Percentiles rank a stretch among this genome's conserved stretches.
phyloP scores from a whole-genome alignment of 2,113 vertebrate species.

The Phylloscopus trochiloides region DNA sequence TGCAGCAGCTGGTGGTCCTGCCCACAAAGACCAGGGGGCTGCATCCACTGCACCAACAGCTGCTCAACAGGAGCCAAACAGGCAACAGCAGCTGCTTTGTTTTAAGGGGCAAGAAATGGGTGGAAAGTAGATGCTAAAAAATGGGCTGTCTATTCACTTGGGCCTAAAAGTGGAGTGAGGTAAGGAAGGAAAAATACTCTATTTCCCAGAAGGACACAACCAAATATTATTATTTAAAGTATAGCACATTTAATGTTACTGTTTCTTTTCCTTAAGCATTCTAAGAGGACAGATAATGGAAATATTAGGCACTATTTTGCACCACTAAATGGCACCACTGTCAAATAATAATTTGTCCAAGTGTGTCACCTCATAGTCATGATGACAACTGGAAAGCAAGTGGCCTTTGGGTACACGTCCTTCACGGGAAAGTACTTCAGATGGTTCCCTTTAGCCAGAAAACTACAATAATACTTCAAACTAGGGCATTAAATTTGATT shows the following conservation, averaged over 20 bases:
- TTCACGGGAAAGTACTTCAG: not conserved
- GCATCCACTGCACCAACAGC: not conserved
- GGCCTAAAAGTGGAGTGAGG: not conserved
- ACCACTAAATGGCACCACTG: not conserved
- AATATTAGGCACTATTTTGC: not conserved
- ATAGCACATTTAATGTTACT: not conserved
- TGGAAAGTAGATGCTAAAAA: not conserved
- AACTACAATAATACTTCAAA: not conserved
- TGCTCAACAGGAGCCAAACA: not conserved
- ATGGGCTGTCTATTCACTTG: not conserved
- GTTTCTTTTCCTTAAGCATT: not conserved
- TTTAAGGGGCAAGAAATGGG: not conserved
- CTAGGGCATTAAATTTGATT: not conserved
- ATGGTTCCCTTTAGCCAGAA: not conserved
- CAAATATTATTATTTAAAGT: not conserved
- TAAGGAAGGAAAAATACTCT: not conserved
- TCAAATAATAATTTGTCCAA: not conserved
- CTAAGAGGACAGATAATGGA: not conserved
- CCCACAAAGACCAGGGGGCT: not conserved
- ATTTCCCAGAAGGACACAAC: not conserved
- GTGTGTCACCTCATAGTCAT: not conserved
- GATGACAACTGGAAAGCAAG: not conserved
- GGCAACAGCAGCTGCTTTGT: not conserved
- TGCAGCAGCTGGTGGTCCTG: not conserved
- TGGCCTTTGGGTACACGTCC: not conserved